Evolutionary conservation across 1,140 invertebrate genomes (phyloP), one percentile per base, ranked within the genome.

Genomic region (Paramacrobiotus metropolitanus): DNA sequence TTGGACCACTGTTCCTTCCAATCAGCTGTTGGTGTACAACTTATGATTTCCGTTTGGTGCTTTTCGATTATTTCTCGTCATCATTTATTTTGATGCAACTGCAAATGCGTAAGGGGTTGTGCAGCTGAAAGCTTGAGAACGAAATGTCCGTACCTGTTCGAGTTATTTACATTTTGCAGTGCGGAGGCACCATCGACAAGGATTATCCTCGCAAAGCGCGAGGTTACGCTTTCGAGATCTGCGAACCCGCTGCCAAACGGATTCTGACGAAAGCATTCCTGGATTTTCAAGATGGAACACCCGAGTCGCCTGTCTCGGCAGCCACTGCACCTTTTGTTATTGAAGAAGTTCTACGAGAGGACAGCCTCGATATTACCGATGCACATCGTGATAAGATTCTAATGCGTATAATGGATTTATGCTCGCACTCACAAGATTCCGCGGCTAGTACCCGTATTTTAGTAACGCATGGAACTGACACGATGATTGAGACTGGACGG

Each of bases 191-290:
- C 21, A 55, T 55, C 48, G 48, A 61, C 31, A 55, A 65, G 60
- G 62, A 62, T 24, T 68, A 68, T 31, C 67, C 68, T 1, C 64
- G 65, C 30, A 61, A 60, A 2, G 62, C 60, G 1, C 31, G 63
- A 1, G 67, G 67, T n/a, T 69, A 68, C 59, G 61, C 67, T 1
- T 69, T 69, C 61, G 67, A 68, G 40, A 65, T 69, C 15, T 59
- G 62, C n/a, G 64, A 64, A 28, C 55, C 67, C 20, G 68, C 67
- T 4, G 66, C 64, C 15, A 24, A 48, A 31, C 63, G 64, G 28
- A 61, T 68, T 20, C n/a, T n/a, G n/a, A n/a, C n/a, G n/a, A n/a
- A n/a, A n/a, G n/a, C n/a, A n/a, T n/a, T n/a, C n/a, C n/a, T n/a
- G n/a, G n/a, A n/a, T n/a, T n/a, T n/a, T n/a, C n/a, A n/a, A n/a